These are phyloP conservation scores for Trachelus stipa DNA, from an alignment of 2,888 invertebrate genomes.

Conservation along the genomic window DNA sequence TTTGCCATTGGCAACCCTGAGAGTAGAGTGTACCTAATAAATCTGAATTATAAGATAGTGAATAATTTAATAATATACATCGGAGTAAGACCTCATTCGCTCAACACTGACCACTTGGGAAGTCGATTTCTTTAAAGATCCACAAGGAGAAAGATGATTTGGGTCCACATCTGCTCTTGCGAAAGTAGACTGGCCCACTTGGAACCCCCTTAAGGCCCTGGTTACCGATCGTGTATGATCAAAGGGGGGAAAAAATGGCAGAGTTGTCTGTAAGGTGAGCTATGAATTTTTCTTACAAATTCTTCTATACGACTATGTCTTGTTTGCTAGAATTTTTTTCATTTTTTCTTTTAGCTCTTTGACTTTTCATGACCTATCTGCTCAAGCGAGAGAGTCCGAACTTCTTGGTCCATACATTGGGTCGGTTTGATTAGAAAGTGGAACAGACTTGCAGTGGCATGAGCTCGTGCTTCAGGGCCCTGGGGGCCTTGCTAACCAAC, in stretches of 20 bases:
- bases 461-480: constrained; percentile 45
- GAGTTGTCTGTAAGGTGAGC: background rate
- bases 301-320: background rate
- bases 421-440: constrained; percentile 61
- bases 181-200: background rate
- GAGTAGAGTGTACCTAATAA: background rate
- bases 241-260: background rate
- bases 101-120: background rate
- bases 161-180: background rate
- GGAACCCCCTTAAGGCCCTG: background rate
- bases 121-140: background rate
- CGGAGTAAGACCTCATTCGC: background rate
- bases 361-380: background rate
- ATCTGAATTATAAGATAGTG: too few species aligned
- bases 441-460: constrained; percentile 50
- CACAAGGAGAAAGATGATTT: background rate
- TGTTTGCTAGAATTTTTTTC: background rate
- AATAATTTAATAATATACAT: too few species aligned
- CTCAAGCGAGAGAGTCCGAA: constrained; percentile 5
- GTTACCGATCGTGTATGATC: background rate
- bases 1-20: background rate
- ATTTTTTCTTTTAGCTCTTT: background rate
- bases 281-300: background rate
- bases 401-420: constrained; percentile 19
- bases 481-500: constrained; percentile 48